Evolutionary conservation across 2,797 vertebrate genomes (phyloP).

Genomic region (Galago senegalensis): DNA sequence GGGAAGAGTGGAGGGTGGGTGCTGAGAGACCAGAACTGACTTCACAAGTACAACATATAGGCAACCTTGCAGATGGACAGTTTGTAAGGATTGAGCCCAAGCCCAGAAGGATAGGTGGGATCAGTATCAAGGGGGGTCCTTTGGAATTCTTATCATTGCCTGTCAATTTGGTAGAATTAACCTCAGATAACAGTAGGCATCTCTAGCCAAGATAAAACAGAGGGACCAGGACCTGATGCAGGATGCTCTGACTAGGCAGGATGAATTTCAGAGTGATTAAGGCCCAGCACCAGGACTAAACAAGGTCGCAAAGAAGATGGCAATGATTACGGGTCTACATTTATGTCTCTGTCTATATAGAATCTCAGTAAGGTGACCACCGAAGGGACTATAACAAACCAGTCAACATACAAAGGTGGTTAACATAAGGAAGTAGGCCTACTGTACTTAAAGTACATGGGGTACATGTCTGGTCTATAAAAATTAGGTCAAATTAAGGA

Average conservation of each 20-base stretch:
- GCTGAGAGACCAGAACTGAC: background rate
- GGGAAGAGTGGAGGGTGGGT: background rate
- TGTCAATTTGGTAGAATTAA: background rate
- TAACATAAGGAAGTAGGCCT: no score
- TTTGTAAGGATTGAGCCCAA: background rate
- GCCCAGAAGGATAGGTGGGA: background rate
- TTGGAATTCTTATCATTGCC: background rate
- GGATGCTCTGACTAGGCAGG: background rate
- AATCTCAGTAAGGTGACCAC: no score
- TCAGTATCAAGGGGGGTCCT: background rate
- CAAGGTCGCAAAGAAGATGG: background rate
- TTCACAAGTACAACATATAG: background rate
- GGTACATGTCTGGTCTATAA: no score
- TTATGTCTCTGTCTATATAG: background rate
- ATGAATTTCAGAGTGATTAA: background rate
- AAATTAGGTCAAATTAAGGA: no score
- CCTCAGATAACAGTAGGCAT: background rate
- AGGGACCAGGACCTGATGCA: background rate
- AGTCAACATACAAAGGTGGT: no score
- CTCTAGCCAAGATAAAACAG: background rate
- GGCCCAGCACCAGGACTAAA: background rate
- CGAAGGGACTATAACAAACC: no score
- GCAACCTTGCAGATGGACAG: background rate
- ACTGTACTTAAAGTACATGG: no score
- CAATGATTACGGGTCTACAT: background rate